Evolutionary conservation across 1,140 invertebrate genomes (phyloP).

Genomic region (Lordiphosa collinella): DNA sequence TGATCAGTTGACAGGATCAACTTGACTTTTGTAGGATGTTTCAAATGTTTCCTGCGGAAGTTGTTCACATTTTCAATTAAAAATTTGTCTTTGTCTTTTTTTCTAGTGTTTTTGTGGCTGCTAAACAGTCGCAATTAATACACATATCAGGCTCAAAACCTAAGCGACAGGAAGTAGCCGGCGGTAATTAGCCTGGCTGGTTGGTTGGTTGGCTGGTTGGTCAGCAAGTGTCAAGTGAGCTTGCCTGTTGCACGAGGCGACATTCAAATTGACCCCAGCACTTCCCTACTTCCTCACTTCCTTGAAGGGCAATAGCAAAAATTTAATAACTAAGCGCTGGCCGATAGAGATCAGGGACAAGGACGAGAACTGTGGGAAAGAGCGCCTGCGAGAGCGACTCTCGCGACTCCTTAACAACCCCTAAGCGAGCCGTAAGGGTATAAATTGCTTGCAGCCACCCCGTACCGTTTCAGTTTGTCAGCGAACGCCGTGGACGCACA

Average conservation of each 20-base stretch:
- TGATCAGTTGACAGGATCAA: neutral
- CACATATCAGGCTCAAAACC: slow-evolving; percentile 18
- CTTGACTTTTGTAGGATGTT: slow-evolving; percentile 23
- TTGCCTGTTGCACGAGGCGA: slow-evolving; percentile 28
- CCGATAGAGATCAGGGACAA: slow-evolving; percentile 45
- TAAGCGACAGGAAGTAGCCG: slow-evolving; percentile 48
- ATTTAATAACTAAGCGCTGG: slow-evolving; percentile 48
- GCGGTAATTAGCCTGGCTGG: slow-evolving; percentile 49
- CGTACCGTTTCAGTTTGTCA: slow-evolving; percentile 73
- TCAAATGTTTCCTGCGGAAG: slow-evolving; percentile 62
- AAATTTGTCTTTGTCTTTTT: slow-evolving; percentile 6
- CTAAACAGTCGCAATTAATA: slow-evolving; percentile 71
- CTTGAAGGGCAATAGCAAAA: slow-evolving; percentile 42
- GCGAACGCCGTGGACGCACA: slow-evolving; percentile 50
- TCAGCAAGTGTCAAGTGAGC: slow-evolving; percentile 44
- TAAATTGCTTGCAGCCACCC: slow-evolving; percentile 46
- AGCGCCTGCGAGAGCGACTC: neutral
- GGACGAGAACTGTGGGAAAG: neutral
- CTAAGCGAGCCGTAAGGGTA: slow-evolving; percentile 36
- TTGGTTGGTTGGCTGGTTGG: slow-evolving; percentile 13
- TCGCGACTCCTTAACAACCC: too few relatives aligned
- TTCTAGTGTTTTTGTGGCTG: slow-evolving; percentile 29
- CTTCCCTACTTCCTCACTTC: too few relatives aligned
- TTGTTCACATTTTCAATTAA: slow-evolving; percentile 68
- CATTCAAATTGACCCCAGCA: slow-evolving; percentile 58